phyloP scores from a whole-genome alignment of 2,113 vertebrate species.

The Paramisgurnus dabryanus region DNA sequence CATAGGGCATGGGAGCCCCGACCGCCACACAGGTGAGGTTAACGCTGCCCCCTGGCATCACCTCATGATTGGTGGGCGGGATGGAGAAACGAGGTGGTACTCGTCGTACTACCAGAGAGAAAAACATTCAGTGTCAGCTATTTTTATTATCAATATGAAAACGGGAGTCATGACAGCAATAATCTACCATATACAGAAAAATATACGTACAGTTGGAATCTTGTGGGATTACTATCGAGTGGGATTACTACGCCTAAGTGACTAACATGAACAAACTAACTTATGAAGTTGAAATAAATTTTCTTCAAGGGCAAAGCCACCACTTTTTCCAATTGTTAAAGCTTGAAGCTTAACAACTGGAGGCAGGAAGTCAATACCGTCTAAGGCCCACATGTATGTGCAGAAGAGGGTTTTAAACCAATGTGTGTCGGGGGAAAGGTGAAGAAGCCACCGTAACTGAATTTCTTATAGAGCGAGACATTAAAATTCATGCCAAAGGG shows the following conservation, averaged over 20 bases:
- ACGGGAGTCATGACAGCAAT: no score
- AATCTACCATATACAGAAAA: neutral
- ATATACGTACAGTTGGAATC: neutral
- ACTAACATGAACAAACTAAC: conserved; percentile 30
- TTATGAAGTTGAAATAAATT: conserved; percentile 16
- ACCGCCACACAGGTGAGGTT: conserved; percentile 97
- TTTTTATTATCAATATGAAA: no score
- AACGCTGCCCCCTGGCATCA: conserved; percentile 95
- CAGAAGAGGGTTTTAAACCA: conserved; percentile 23
- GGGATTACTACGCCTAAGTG: neutral
- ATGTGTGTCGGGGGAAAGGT: neutral
- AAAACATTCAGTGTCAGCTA: neutral
- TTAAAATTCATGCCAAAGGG: conserved; percentile 39
- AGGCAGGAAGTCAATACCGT: conserved; percentile 36
- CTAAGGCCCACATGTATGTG: conserved; percentile 6
- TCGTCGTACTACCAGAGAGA: conserved; percentile 84
- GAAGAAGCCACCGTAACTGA: conserved; percentile 7
- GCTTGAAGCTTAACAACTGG: conserved; percentile 38
- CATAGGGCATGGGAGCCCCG: conserved; percentile 94
- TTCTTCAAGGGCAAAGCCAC: neutral
- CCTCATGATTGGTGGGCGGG: conserved; percentile 93
- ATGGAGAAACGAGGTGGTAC: conserved; percentile 98
- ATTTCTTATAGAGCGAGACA: conserved; percentile 33
- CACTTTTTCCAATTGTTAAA: conserved; percentile 35
- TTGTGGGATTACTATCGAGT: neutral